Percentiles rank a stretch among this genome's conserved stretches.
These are phyloP conservation scores for Candoia aspera DNA, from an alignment of 2,113 vertebrate species.

Conservation along the genomic window DNA sequence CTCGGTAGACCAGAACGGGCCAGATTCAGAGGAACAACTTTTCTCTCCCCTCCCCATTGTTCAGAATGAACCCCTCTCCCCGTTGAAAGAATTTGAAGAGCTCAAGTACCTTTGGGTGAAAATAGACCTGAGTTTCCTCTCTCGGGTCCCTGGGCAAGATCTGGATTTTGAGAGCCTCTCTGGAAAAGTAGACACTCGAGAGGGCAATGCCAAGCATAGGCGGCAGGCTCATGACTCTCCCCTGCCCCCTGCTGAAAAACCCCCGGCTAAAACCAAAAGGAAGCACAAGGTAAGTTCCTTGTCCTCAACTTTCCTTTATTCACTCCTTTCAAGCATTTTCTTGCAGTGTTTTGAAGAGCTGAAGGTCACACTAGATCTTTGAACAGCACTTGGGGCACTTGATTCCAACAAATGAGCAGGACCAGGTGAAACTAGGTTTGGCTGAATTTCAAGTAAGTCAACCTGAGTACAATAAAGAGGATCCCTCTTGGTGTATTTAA, in stretches of 20 bases:
- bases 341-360: not conserved
- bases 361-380: no score
- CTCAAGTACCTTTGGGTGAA: conserved; percentile 92
- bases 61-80: conserved; percentile 84
- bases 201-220: conserved; percentile 80
- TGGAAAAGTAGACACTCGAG: conserved; percentile 76
- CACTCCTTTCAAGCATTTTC: not conserved
- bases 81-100: conserved; percentile 84
- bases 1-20: conserved; percentile 81
- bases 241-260: conserved; percentile 77
- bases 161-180: conserved; percentile 59
- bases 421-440: no score
- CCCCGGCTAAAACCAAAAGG: conserved; percentile 86
- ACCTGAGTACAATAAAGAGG: no score
- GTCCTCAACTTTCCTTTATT: not conserved
- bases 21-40: conserved; percentile 79
- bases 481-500: no score
- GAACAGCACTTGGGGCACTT: no score
- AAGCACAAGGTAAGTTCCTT: conserved; percentile 87
- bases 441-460: no score
- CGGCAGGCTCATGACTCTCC: conserved; percentile 80
- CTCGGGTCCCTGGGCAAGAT: conserved; percentile 82
- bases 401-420: no score
- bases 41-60: conserved; percentile 77
- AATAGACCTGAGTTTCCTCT: conserved; percentile 87